phyloP scores from a whole-genome alignment of 2,888 invertebrate species.

The Drosophila paramelanica region DNA sequence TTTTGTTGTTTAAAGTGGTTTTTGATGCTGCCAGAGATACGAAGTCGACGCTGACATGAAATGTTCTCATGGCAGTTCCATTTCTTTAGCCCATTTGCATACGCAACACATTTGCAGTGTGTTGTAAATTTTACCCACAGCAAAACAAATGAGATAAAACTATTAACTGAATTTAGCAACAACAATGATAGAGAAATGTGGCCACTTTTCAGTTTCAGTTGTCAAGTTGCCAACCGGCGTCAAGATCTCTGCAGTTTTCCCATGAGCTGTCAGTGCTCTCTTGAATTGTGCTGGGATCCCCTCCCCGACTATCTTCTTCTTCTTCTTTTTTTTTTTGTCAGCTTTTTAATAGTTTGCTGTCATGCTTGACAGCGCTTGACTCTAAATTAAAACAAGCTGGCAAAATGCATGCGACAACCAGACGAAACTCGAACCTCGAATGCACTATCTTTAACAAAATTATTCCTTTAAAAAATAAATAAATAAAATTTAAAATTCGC shows the following conservation, averaged over 20 bases:
- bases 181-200: constrained; percentile 77
- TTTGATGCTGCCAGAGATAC: constrained; percentile 71
- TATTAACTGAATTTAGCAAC: constrained; percentile 82
- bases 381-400: constrained; percentile 58
- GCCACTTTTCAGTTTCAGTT: constrained; percentile 70
- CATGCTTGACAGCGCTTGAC: constrained; percentile 70
- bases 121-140: constrained; percentile 63
- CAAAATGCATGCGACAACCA: background rate
- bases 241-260: constrained; percentile 64
- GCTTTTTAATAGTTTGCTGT: constrained; percentile 70
- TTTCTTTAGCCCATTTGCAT: constrained; percentile 73
- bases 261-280: constrained; percentile 69
- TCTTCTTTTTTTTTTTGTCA: constrained; percentile 61
- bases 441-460: constrained; percentile 24
- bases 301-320: constrained; percentile 45
- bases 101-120: constrained; percentile 22
- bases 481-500: no score
- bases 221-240: constrained; percentile 43
- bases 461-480: background rate
- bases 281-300: constrained; percentile 60
- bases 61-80: constrained; percentile 80
- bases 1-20: constrained; percentile 30
- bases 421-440: constrained; percentile 37
- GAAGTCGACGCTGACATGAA: constrained; percentile 50
- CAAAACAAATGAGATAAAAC: constrained; percentile 70